A percentile compares a stretch with the other conserved stretches of the same genome.
phyloP scores from a whole-genome alignment of 2,888 invertebrate species.

The Leucophora obtusa region DNA sequence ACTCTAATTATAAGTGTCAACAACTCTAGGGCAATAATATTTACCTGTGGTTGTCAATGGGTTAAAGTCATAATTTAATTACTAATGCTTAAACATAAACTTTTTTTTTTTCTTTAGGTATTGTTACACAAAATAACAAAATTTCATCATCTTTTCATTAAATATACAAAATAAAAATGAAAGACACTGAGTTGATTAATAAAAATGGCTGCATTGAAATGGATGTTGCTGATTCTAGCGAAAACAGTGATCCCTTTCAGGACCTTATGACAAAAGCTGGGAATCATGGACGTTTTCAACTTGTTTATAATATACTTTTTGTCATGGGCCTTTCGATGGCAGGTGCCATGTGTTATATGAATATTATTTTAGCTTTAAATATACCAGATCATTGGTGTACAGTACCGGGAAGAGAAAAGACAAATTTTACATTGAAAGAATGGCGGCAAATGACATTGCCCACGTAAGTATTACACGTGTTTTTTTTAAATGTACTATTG shows the following conservation, averaged over 20 bases:
- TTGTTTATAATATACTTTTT: constrained; percentile 79
- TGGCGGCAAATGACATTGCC: constrained; percentile 81
- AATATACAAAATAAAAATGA: constrained; percentile 28
- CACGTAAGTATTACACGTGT: constrained; percentile 74
- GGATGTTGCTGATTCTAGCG: constrained; percentile 32
- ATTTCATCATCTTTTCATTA: not conserved
- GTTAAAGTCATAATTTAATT: no score
- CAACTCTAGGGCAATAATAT: no score
- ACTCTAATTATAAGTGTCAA: no score
- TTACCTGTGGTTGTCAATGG: no score
- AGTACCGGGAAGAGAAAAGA: constrained; percentile 79
- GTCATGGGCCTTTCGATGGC: constrained; percentile 79
- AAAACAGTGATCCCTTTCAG: constrained; percentile 79
- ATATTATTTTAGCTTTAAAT: constrained; percentile 80
- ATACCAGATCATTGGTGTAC: constrained; percentile 82
- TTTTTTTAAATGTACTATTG: not conserved
- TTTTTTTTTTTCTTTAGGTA: not conserved
- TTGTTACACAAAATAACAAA: not conserved
- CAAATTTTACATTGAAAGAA: constrained; percentile 79
- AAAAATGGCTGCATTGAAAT: constrained; percentile 32
- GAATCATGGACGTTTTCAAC: constrained; percentile 80
- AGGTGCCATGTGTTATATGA: constrained; percentile 80
- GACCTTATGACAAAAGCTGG: constrained; percentile 80
- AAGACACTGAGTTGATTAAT: constrained; percentile 35
- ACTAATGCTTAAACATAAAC: not conserved